phyloP scores from a whole-genome alignment of 1,140 invertebrate species.

The Cherax destructor region DNA sequence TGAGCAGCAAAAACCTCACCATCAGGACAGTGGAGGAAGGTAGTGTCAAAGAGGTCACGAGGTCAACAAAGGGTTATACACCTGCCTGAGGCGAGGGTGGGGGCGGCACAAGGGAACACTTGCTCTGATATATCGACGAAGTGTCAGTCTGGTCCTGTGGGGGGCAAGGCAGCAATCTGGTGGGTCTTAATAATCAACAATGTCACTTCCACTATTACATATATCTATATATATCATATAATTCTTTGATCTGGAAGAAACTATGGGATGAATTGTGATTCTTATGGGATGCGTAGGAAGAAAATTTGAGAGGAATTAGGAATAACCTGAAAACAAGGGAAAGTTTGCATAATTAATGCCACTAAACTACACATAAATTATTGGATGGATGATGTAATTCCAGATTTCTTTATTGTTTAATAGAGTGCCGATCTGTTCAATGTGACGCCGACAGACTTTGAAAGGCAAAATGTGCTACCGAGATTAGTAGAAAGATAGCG shows the following conservation, averaged over 20 bases:
- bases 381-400: no score
- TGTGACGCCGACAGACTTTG: not conserved
- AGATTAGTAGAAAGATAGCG: no score
- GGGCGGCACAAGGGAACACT: slow-evolving; percentile 60
- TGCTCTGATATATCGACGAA: slow-evolving; percentile 59
- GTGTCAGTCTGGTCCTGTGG: slow-evolving; percentile 55
- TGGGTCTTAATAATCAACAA: slow-evolving; percentile 17
- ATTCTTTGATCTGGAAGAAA: slow-evolving; percentile 21
- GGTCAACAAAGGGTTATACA: slow-evolving; percentile 51
- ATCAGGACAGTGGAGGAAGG: slow-evolving; percentile 19
- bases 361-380: not conserved
- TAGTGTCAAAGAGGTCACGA: slow-evolving; percentile 31
- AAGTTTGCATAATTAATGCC: not conserved
- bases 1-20: slow-evolving; percentile 16
- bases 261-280: slow-evolving; percentile 14
- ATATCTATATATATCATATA: not conserved
- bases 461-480: no score
- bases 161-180: slow-evolving; percentile 41
- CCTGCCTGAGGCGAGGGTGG: slow-evolving; percentile 64
- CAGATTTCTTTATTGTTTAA: not conserved
- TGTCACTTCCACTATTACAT: not conserved
- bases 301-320: not conserved
- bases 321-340: not conserved
- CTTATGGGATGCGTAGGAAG: not conserved
- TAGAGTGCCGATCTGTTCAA: not conserved